A percentile compares a stretch with the other conserved stretches of the same genome.
These are phyloP conservation scores for Hippoglossus stenolepis DNA, from an alignment of 2,113 vertebrate genomes.

Conservation along the genomic window DNA sequence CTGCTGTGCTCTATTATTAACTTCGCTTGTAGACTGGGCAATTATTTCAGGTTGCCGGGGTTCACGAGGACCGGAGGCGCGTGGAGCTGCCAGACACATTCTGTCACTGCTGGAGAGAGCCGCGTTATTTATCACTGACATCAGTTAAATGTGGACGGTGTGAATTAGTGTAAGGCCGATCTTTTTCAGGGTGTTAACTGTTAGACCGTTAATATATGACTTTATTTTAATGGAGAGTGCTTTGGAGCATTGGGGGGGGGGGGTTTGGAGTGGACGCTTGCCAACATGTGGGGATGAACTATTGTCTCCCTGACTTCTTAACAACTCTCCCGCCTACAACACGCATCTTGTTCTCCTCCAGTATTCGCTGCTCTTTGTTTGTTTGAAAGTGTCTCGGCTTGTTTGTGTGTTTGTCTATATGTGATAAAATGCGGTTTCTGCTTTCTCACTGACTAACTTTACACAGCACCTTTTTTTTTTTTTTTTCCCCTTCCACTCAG, in stretches of 20 bases:
- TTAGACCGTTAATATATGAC: too few relatives aligned
- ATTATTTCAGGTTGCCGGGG: constrained; percentile 20
- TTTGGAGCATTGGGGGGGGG: too few relatives aligned
- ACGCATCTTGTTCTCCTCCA: constrained; percentile 8
- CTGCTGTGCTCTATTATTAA: constrained; percentile 41
- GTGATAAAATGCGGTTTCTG: background rate
- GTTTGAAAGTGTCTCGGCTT: background rate
- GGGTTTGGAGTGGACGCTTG: too few relatives aligned
- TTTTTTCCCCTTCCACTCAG: background rate
- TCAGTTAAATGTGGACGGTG: too few relatives aligned
- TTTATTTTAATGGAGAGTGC: too few relatives aligned
- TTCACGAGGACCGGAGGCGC: constrained; percentile 13
- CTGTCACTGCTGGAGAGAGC: background rate
- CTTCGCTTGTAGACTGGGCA: constrained; percentile 17
- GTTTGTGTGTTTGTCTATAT: background rate
- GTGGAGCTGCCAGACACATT: background rate
- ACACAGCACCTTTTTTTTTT: background rate
- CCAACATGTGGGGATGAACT: constrained; percentile 38
- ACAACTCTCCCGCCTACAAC: constrained; percentile 12
- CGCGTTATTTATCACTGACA: too few relatives aligned
- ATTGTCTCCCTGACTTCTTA: constrained; percentile 24
- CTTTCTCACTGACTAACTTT: background rate
- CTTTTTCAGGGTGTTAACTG: too few relatives aligned
- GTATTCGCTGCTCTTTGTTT: background rate
- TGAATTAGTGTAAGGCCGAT: too few relatives aligned